Evolutionary conservation across 2,888 invertebrate genomes (phyloP), one percentile per base, ranked within the genome.

Genomic region (Parnassius glacialis): DNA sequence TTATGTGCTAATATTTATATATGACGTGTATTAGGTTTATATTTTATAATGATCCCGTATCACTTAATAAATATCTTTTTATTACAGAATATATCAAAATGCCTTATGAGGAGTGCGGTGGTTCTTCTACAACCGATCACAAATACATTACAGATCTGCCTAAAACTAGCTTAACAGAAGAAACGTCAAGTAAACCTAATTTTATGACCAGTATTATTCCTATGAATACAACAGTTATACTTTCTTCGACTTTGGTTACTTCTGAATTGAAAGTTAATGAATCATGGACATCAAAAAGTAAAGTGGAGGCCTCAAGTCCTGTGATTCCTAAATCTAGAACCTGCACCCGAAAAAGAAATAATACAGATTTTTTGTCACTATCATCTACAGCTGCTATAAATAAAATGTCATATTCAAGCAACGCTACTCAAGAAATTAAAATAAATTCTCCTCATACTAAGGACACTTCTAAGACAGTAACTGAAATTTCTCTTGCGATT

Each of bases 51-150:
- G 7, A 7, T 7, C 34, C 7, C 34, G 5, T 34, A 34, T 34
- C 5, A 34, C 34, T 34, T 7, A 34, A 5, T 34, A 34, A 34
- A 34, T 7, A 48, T 48, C 7, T 9, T 52, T 55, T 12, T 5
- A 45, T 57, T 63, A 44, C 53, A 65, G 62, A 59, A 34, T 59
- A 51, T 52, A 12, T 54, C 44, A 63, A 51, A 45, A 59, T 58
- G 45, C 12, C 55, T 16, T 45, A 34, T 53, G 45, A 55, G 2
- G 55, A 62, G 10, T 62, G 62, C 34, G 34, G 7, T 34, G 7
- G 5, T 5, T 34, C 34, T 34, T 34, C 34, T 34, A 34, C 34
- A 34, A 34, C 34, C 34, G 34, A 34, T 7, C 7, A 34, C 34
- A 34, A 34, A 34, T 34, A 34, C 34, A 34, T 34, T 34, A 34